phyloP scores from a whole-genome alignment of 2,797 vertebrate species.

The Podarcis siculus region DNA sequence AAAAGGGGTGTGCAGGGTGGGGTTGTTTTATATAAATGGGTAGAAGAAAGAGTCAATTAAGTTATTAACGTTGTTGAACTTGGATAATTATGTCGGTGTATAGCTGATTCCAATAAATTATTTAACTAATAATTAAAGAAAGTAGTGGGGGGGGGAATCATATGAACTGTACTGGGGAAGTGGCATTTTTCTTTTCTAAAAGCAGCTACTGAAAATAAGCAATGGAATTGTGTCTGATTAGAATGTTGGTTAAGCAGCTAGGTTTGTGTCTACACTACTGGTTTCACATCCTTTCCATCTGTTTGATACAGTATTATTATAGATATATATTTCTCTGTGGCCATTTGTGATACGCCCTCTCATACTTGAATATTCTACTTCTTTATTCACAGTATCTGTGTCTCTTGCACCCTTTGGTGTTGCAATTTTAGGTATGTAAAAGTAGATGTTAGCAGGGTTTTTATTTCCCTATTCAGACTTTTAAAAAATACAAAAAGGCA shows the following conservation, averaged over 20 bases:
- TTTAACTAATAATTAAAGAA: slow-evolving; percentile 79
- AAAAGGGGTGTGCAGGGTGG: slow-evolving; percentile 48
- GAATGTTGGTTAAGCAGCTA: slow-evolving; percentile 77
- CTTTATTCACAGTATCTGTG: slow-evolving; percentile 90
- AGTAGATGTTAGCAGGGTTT: slow-evolving; percentile 90
- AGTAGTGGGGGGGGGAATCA: slow-evolving; percentile 61
- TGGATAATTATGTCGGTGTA: slow-evolving; percentile 79
- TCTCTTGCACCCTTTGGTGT: slow-evolving; percentile 89
- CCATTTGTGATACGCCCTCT: slow-evolving; percentile 87
- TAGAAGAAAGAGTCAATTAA: slow-evolving; percentile 80
- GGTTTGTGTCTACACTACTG: slow-evolving; percentile 79
- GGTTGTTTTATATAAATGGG: slow-evolving; percentile 82
- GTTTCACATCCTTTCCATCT: slow-evolving; percentile 79
- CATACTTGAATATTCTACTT: slow-evolving; percentile 87
- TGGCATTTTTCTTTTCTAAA: slow-evolving; percentile 38
- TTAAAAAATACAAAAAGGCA: slow-evolving; percentile 81
- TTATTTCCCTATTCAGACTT: slow-evolving; percentile 80
- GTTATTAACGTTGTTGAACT: slow-evolving; percentile 79
- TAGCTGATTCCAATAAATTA: slow-evolving; percentile 82
- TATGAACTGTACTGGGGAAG: slow-evolving; percentile 67
- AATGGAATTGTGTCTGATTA: slow-evolving; percentile 75
- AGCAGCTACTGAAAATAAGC: slow-evolving; percentile 69
- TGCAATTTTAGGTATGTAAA: slow-evolving; percentile 93
- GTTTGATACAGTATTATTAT: slow-evolving; percentile 87
- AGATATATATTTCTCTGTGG: slow-evolving; percentile 88